Conservation (phyloP, 2,113 vertebrate species). For the Meleagris gallopavo region DNA sequence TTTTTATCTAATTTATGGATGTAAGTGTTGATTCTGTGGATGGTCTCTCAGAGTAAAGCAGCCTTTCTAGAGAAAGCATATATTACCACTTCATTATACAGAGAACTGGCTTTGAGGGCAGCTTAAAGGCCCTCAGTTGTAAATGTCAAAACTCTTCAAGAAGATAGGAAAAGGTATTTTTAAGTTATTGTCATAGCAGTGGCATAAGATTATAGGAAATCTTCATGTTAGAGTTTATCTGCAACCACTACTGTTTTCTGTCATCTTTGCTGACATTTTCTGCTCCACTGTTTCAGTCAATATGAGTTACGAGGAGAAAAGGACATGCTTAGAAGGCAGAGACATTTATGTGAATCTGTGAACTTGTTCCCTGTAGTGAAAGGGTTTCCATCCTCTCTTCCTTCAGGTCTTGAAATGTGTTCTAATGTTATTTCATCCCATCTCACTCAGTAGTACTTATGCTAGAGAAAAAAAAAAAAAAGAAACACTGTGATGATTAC, state of each 20-base stretch:
- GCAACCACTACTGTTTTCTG: neutral
- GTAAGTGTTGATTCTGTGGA: neutral
- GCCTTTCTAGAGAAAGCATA: neutral
- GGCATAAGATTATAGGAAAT: neutral
- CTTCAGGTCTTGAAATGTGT: neutral
- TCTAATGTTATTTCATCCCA: neutral
- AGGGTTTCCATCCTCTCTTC: neutral
- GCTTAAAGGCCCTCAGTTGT: neutral
- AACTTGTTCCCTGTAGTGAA: neutral
- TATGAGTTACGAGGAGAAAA: neutral
- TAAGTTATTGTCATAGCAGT: neutral
- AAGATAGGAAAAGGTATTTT: neutral
- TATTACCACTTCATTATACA: neutral
- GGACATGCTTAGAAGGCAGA: neutral
- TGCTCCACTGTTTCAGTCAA: slow-evolving; percentile 1
- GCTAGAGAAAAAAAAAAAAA: neutral
- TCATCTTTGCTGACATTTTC: slow-evolving; percentile 1
- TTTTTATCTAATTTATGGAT: neutral
- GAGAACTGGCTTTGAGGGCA: neutral
- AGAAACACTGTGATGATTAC: neutral
- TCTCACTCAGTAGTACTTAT: neutral
- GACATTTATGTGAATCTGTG: neutral
- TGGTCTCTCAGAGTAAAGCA: neutral
- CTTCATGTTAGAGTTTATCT: slow-evolving; percentile 24
- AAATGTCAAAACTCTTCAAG: neutral